Evolutionary conservation across 2,888 invertebrate species (phyloP), one percentile per base, ranked within the genome.

Genomic region (Onchidella celtica): DNA sequence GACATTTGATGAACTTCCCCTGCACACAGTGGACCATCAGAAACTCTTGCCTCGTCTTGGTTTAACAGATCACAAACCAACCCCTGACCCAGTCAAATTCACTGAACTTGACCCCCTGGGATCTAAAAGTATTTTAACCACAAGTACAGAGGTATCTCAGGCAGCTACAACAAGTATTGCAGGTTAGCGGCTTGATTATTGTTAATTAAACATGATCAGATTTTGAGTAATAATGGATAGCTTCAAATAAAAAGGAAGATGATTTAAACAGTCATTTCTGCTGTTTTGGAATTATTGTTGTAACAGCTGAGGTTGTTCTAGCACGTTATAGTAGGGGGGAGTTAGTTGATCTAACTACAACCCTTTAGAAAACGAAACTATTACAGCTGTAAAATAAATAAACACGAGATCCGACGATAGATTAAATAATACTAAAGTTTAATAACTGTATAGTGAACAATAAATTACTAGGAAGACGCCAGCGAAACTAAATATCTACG

Each of bases 51-150:
- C 94, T 86, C 86, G 92, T 89, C 87, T 94, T 83, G 91, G 95
- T 83, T 85, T 94, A 83, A 86, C 92, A 40, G 94, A 94, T 59
- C 92, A 90, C 79, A 91, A 91, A 79, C 92, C 92, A 24, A 90
- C 92, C 65, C 94, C 94, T 6, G 94, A 94, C 70, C 93, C 94
- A 2, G 93, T 95, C 34, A 90, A 92, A 1, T 94, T 95, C 84
- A 91, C 93, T 70, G 94, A 94, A 27, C 87, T 93, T 34, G 95
- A 95, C 89, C 95, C 95, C 1, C 91, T 95, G 6, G 95, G 95
- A 2, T 91, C 94, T 9, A 84, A 83, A 38, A 77, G 84, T 38
- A 81, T 78, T 27, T 55, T 70, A 0, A 74, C 76, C 14, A 73
- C 63, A 21, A 55, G 38, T 17, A 27, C 47, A 38, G 79, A 79